These are phyloP conservation scores for Sorex maritimensis DNA, from an alignment of 2,797 vertebrate genomes.

Conservation along the genomic window DNA sequence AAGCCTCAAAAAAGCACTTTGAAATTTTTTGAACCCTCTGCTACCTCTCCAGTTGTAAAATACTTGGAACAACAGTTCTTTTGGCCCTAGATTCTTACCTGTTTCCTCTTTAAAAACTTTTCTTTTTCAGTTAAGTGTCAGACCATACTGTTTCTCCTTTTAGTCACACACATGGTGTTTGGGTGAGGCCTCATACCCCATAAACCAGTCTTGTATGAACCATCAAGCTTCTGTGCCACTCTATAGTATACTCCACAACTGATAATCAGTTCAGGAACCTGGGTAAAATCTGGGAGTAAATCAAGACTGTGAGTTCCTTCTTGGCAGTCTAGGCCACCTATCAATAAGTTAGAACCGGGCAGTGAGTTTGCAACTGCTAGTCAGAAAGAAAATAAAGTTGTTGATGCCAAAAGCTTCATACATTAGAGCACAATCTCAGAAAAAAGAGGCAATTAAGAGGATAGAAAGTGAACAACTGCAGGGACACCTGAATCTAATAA, in stretches of 20 bases:
- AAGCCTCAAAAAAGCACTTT: slow-evolving; percentile 19
- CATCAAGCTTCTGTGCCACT: not conserved
- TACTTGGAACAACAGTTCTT: slow-evolving; percentile 59
- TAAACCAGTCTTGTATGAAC: not conserved
- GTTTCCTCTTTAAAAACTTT: slow-evolving; percentile 72
- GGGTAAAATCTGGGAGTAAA: slow-evolving; percentile 36
- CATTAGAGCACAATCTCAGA: slow-evolving; percentile 59
- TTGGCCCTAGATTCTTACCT: slow-evolving; percentile 76
- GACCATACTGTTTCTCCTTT: not conserved
- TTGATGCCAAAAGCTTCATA: slow-evolving; percentile 75
- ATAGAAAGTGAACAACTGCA: slow-evolving; percentile 39
- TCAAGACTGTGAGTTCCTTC: slow-evolving; percentile 40
- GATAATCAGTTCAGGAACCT: slow-evolving; percentile 73
- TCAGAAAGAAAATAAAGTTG: slow-evolving; percentile 73
- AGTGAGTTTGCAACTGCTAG: slow-evolving; percentile 54
- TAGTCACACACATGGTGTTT: not conserved
- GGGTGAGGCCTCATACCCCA: not conserved
- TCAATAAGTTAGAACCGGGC: slow-evolving; percentile 75
- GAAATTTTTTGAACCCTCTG: slow-evolving; percentile 68
- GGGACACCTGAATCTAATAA: slow-evolving; percentile 79
- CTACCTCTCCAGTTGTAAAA: slow-evolving; percentile 79
- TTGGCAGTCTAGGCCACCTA: slow-evolving; percentile 74
- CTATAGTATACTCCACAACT: not conserved
- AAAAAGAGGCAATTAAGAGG: slow-evolving; percentile 25
- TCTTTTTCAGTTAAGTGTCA: slow-evolving; percentile 43